A percentile compares a stretch with the other conserved stretches of the same genome.
These are phyloP conservation scores for Ichneumoninae sp. DNA, from an alignment of 2,888 invertebrate species.

Conservation along the genomic window DNA sequence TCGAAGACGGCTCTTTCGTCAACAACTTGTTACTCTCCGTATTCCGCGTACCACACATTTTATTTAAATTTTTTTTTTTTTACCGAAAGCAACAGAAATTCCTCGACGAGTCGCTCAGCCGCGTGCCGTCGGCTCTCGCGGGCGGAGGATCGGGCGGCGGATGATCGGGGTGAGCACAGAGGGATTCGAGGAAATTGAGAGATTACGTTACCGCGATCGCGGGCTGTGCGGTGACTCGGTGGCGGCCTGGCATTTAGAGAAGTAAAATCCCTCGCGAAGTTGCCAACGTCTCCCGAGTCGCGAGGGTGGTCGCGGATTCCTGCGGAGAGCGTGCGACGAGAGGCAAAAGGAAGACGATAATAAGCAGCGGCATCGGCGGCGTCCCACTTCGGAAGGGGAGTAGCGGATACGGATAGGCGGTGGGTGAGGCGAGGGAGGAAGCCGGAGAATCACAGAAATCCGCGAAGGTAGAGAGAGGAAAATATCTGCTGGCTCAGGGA, in stretches of 20 bases:
- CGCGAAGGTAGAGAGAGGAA: constrained; percentile 76
- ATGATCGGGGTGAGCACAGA: not conserved
- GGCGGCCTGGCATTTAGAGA: constrained; percentile 30
- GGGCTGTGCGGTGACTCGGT: constrained; percentile 8
- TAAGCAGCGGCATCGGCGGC: constrained; percentile 23
- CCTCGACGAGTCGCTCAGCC: not conserved
- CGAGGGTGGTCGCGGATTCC: constrained; percentile 46
- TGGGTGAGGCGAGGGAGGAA: constrained; percentile 8
- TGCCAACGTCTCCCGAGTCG: constrained; percentile 45
- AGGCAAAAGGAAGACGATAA: constrained; percentile 28
- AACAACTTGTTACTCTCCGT: not conserved
- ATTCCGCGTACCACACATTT: not conserved
- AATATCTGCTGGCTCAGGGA: constrained; percentile 76
- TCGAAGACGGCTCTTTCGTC: too few relatives aligned
- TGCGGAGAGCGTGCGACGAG: constrained; percentile 29
- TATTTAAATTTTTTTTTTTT: not conserved
- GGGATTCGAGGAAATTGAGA: constrained; percentile 52
- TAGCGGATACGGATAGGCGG: not conserved
- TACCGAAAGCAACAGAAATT: not conserved
- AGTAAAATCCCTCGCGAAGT: constrained; percentile 65
- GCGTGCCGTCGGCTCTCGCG: not conserved
- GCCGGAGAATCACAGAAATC: constrained; percentile 40
- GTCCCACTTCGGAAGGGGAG: constrained; percentile 1
- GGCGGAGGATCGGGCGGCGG: not conserved
- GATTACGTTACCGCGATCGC: constrained; percentile 42